Evolutionary conservation across 2,888 invertebrate species (phyloP).

Genomic region (Drosophila cracens): DNA sequence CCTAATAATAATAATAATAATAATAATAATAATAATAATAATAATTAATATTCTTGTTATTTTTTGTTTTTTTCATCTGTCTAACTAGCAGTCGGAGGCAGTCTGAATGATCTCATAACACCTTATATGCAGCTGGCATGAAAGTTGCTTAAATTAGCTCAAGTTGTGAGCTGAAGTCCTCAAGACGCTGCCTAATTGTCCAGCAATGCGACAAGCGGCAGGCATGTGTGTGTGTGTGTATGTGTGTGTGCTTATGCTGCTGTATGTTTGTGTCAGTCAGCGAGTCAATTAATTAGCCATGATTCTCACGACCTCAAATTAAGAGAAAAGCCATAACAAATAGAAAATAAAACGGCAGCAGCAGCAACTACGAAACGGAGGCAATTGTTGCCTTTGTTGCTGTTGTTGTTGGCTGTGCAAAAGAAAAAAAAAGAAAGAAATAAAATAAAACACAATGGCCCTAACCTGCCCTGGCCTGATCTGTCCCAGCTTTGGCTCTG

Average conservation of each 20-base stretch:
- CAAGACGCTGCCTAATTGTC: slow-evolving; percentile 39
- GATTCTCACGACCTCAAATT: slow-evolving; percentile 84
- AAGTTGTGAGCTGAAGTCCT: slow-evolving; percentile 21
- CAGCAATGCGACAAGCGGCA: slow-evolving; percentile 25
- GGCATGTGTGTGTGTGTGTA: background rate
- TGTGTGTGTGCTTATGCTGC: slow-evolving; percentile 19
- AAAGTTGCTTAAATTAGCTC: slow-evolving; percentile 18
- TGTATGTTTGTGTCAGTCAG: slow-evolving; percentile 55
- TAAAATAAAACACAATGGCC: slow-evolving; percentile 64
- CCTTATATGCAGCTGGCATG: background rate
- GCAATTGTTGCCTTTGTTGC: slow-evolving; percentile 51
- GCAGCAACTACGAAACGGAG: slow-evolving; percentile 48
- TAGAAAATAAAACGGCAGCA: slow-evolving; percentile 71
- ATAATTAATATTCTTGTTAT: background rate
- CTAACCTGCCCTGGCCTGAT: slow-evolving; percentile 64
- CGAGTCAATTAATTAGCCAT: slow-evolving; percentile 83
- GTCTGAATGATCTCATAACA: slow-evolving; percentile 1
- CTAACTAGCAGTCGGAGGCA: background rate
- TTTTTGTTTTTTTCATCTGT: background rate
- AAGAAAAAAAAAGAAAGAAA: slow-evolving; percentile 11
- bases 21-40: too few relatives aligned
- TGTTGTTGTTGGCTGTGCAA: slow-evolving; percentile 33
- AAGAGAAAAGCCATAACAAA: slow-evolving; percentile 82
- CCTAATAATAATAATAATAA: too few relatives aligned
- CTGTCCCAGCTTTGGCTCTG: slow-evolving; percentile 36